A percentile compares a stretch with the other conserved stretches of the same genome.
phyloP scores from a whole-genome alignment of 2,888 invertebrate species.

The Apodemia mormo region DNA sequence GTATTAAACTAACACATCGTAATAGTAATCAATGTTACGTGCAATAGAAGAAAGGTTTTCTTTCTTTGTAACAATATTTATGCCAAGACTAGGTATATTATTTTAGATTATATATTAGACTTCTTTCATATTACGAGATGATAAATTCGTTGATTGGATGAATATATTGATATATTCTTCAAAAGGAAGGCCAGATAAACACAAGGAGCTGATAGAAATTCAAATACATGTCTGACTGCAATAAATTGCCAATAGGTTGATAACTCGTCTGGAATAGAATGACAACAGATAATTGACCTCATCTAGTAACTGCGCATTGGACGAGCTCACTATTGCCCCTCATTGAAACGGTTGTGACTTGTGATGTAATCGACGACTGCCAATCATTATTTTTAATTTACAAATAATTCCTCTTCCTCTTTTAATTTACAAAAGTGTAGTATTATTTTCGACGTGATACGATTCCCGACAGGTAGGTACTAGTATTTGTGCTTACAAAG shows the following conservation, averaged over 20 bases:
- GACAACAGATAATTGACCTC: constrained; percentile 14
- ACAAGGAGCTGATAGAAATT: background rate
- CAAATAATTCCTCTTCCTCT: background rate
- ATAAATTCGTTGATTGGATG: too few relatives aligned
- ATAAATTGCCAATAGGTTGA: background rate
- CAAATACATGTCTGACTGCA: background rate
- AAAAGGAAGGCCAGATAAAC: too few relatives aligned
- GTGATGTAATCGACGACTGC: constrained; percentile 5
- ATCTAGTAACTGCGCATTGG: constrained; percentile 1
- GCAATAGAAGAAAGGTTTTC: too few relatives aligned
- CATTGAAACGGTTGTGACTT: constrained; percentile 1
- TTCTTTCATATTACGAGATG: too few relatives aligned
- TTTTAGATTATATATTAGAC: too few relatives aligned
- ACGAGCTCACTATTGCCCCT: constrained; percentile 13
- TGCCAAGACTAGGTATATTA: too few relatives aligned
- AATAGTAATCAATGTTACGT: too few relatives aligned
- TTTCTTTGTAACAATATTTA: too few relatives aligned
- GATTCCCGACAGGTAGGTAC: too few relatives aligned
- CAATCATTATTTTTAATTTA: background rate
- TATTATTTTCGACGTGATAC: background rate
- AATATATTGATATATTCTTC: too few relatives aligned
- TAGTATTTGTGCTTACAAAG: too few relatives aligned
- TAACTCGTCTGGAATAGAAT: background rate
- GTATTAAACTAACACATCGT: too few relatives aligned
- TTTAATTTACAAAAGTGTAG: background rate